Base-by-base conservation (phyloP, 2,888 invertebrate genomes). In the Archaeoteleia sp. region DNA sequence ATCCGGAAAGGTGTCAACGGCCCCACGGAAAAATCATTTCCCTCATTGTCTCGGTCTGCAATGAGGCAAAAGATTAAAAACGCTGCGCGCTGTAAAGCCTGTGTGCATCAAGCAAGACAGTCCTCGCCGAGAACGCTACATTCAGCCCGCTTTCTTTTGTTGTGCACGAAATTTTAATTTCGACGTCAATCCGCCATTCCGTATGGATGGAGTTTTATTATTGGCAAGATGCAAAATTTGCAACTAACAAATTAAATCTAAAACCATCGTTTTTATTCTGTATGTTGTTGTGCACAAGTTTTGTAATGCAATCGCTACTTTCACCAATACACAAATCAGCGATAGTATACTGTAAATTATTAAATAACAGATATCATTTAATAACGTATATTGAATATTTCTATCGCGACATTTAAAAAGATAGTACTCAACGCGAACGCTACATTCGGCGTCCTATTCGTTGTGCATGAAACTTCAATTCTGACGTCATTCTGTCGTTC, bases 21-120 rank as follows among this genome's bases (percentile, higher is more conserved):
- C 46, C 53, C 48, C 23, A 35, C 40, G 54, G n/a, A n/a, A 48
- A 62, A 54, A 48, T 54, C 54, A 48, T 62, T 62, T n/a, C 35
- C 20, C 29, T 13, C 40, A 42, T 62, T 62, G 49, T 55, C 30
- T 48, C 29, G 40, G 29, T 46, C 9, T 48, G 34, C 29, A 54
- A 54, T 20, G 62, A 48, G 49, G 62, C 55, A 63, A 55, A 63
- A 63, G 62, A 63, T 63, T 63, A 55, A 63, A 63, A 63, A 55
- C 62, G 55, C 48, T 48, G 62, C 30, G 35, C 34, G 48, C 48
- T 62, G 27, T 40, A 34, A 14, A 13, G 34, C 35, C 53, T 20
- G 20, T 5, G 20, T 4, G 5, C 5, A 20, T 20, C 14, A 61
- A 53, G 61, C 46, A 54, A 54, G 54, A 61, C 40, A 34, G 39